These are phyloP conservation scores for Phalacrocorax brasilianus DNA, from an alignment of 2,113 vertebrate genomes.

Conservation along the genomic window DNA sequence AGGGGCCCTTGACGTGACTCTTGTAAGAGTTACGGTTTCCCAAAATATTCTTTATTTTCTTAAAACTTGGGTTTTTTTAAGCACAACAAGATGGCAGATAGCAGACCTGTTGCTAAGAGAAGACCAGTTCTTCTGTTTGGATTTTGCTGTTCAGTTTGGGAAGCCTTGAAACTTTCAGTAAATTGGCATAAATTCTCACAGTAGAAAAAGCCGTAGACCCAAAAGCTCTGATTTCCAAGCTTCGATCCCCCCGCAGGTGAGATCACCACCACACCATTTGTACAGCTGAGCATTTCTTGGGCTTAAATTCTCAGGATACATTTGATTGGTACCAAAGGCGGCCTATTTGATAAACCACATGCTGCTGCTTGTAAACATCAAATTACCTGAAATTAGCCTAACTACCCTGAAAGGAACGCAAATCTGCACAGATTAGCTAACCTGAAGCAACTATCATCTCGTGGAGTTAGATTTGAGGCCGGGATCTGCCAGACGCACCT, in stretches of 20 bases:
- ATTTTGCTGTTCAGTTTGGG: neutral
- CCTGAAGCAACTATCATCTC: accelerated
- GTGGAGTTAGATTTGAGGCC: accelerated
- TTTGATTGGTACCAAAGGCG: neutral
- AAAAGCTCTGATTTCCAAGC: neutral
- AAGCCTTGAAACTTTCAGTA: accelerated
- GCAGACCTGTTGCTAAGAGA: neutral
- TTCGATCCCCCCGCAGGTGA: neutral
- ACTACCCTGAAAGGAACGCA: neutral
- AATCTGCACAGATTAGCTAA: neutral
- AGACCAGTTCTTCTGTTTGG: neutral
- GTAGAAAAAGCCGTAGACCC: neutral
- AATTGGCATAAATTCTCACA: neutral
- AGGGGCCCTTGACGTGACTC: neutral
- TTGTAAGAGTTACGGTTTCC: neutral
- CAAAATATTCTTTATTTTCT: neutral
- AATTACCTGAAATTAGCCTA: neutral
- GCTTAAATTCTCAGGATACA: neutral
- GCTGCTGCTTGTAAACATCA: neutral
- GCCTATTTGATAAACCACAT: neutral
- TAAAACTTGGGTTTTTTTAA: neutral
- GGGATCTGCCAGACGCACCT: neutral
- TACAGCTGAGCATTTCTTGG: neutral
- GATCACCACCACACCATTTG: neutral
- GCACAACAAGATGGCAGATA: neutral